phyloP scores from a whole-genome alignment of 1,140 invertebrate species.

The Lineus longissimus region DNA sequence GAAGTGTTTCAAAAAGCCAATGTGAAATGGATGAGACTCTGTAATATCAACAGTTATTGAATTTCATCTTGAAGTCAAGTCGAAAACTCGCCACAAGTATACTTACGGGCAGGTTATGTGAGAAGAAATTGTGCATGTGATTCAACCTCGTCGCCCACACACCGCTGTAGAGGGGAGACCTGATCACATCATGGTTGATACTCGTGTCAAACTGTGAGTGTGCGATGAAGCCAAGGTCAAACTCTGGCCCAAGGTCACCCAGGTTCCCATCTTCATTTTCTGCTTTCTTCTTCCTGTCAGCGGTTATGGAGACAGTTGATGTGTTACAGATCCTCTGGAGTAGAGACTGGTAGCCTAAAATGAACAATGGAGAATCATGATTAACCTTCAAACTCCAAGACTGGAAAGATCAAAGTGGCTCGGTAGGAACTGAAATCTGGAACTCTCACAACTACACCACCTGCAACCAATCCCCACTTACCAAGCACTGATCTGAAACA shows the following conservation, averaged over 20 bases:
- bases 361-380: constrained; percentile 4
- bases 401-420: not conserved
- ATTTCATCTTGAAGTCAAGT: too few species aligned
- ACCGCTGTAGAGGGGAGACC: constrained; percentile 25
- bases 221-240: constrained; percentile 44
- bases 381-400: not conserved
- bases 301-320: constrained; percentile 26
- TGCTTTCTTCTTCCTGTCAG: constrained; percentile 8
- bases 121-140: constrained; percentile 39
- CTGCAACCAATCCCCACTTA: too few species aligned
- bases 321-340: constrained; percentile 43
- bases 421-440: too few species aligned
- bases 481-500: too few species aligned
- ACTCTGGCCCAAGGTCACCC: constrained; percentile 29
- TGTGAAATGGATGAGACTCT: too few species aligned
- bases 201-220: constrained; percentile 37
- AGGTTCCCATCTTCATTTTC: constrained; percentile 20
- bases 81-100: not conserved
- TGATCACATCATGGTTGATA: constrained; percentile 40
- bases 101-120: constrained; percentile 23
- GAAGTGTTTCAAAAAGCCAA: not conserved
- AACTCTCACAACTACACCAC: too few species aligned
- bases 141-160: constrained; percentile 32
- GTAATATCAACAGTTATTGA: too few species aligned
- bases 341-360: constrained; percentile 47